Evolutionary conservation across 2,888 invertebrate species (phyloP).

Genomic region (Polia nebulosa): DNA sequence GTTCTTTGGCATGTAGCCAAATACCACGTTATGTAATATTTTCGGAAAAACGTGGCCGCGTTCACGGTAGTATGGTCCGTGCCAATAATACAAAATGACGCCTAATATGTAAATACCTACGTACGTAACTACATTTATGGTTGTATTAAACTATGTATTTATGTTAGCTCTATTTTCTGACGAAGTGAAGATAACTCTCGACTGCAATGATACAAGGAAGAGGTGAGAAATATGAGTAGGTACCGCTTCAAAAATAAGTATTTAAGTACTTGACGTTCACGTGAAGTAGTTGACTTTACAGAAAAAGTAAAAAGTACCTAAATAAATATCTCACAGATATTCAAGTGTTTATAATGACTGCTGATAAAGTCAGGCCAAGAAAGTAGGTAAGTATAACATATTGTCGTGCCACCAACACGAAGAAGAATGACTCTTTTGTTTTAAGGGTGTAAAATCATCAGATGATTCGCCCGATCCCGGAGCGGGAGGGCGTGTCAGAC

Average conservation of each 20-base stretch:
- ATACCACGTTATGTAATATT: slow-evolving; percentile 55
- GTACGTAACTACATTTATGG: background rate
- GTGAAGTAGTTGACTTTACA: background rate
- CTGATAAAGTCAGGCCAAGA: too few species aligned
- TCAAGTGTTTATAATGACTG: background rate
- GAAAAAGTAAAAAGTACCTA: background rate
- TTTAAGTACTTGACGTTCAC: background rate
- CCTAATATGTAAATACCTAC: slow-evolving; percentile 3
- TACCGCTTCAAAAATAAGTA: slow-evolving; percentile 5
- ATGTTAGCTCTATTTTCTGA: background rate
- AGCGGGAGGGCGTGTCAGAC: too few species aligned
- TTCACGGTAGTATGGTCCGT: slow-evolving; percentile 15
- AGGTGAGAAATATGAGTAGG: background rate
- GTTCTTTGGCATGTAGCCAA: slow-evolving; percentile 56
- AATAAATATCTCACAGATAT: slow-evolving; percentile 6
- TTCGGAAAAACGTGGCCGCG: slow-evolving; percentile 46
- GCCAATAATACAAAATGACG: slow-evolving; percentile 35
- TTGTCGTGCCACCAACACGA: too few species aligned
- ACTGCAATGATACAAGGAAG: background rate
- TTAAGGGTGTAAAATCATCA: too few species aligned
- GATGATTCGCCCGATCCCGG: too few species aligned
- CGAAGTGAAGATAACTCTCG: background rate
- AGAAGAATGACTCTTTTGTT: too few species aligned
- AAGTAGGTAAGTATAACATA: too few species aligned
- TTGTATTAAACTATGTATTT: background rate